phyloP scores from a whole-genome alignment of 2,113 vertebrate species.

The Thinocorus orbignyianus region DNA sequence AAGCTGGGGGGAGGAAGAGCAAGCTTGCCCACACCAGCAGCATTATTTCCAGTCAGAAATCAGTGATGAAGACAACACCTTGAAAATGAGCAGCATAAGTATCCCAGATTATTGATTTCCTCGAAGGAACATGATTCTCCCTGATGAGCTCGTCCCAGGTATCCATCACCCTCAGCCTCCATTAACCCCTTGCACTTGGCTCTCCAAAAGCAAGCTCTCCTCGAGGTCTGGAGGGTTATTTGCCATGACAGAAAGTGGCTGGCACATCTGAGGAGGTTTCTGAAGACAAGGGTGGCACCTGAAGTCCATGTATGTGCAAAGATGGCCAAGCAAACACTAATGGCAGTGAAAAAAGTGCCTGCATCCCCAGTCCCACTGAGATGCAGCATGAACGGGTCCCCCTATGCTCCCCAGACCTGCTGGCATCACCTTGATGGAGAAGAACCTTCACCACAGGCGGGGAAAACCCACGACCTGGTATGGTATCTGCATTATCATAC shows the following conservation, averaged over 20 bases:
- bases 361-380: background rate
- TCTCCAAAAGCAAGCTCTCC: background rate
- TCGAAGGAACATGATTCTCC: background rate
- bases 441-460: background rate
- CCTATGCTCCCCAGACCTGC: background rate
- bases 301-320: rapidly evolving
- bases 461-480: background rate
- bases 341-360: too few relatives aligned
- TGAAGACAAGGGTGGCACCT: background rate
- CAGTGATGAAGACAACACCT: background rate
- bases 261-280: background rate
- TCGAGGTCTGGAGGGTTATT: background rate
- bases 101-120: background rate
- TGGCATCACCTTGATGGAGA: background rate
- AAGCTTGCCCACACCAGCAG: background rate
- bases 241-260: background rate
- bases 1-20: background rate
- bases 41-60: background rate
- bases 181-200: background rate
- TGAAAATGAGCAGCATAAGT: background rate
- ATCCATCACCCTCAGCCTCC: background rate
- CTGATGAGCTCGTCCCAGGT: background rate
- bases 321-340: background rate
- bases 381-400: rapidly evolving
- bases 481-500: background rate